Conservation (phyloP, 2,797 vertebrate genomes). For the Merluccius polli region DNA sequence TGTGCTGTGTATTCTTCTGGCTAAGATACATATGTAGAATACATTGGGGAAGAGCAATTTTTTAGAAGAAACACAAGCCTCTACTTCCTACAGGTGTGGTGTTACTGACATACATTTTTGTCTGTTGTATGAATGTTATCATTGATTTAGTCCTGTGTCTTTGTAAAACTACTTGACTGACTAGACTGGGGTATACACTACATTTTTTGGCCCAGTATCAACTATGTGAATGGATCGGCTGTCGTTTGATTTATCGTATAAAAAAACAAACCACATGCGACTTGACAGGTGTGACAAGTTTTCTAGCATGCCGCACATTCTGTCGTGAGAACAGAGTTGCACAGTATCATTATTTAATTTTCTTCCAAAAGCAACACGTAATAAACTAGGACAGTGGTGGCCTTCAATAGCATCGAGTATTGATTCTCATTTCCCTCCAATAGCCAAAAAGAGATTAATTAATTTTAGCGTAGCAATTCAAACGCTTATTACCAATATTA, state of each 20-base stretch:
- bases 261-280: not conserved
- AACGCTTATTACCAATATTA: not conserved
- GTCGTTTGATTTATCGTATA: not conserved
- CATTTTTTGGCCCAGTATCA: not conserved
- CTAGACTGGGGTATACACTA: not conserved
- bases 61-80: not conserved
- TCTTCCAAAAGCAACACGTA: not conserved
- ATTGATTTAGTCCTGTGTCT: not conserved
- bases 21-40: not conserved
- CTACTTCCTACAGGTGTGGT: not conserved
- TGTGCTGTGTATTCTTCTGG: not conserved
- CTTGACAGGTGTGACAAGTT: not conserved
- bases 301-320: not conserved
- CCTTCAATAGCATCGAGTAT: not conserved
- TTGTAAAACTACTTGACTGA: not conserved
- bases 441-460: not conserved
- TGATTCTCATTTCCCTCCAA: not conserved
- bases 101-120: not conserved
- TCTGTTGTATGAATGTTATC: not conserved
- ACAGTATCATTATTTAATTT: not conserved
- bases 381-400: not conserved
- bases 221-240: not conserved
- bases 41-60: not conserved
- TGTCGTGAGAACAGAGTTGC: not conserved
- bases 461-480: not conserved